phyloP scores from a whole-genome alignment of 2,113 vertebrate species.

The Hemiscyllium ocellatum region DNA sequence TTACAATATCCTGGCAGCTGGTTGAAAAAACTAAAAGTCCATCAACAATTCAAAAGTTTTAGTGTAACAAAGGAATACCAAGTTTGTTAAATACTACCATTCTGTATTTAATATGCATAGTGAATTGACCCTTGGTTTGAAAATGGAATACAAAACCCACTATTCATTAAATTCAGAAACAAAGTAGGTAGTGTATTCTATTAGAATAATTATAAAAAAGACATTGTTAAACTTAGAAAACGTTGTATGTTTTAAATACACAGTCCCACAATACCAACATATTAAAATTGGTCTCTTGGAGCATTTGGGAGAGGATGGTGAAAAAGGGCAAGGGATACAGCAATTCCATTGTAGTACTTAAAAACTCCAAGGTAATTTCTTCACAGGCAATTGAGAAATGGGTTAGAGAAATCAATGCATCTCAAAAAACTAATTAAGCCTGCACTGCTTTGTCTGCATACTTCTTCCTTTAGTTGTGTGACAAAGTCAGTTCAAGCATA shows the following conservation, averaged over 20 bases:
- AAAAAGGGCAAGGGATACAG: not conserved
- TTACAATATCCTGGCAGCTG: not conserved
- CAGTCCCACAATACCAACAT: not conserved
- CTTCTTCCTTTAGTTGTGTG: not conserved
- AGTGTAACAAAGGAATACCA: not conserved
- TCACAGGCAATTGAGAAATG: not conserved
- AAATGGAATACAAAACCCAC: not conserved
- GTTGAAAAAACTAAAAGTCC: not conserved
- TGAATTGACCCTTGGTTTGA: not conserved
- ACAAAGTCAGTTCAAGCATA: not conserved
- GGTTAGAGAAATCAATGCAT: slow-evolving; percentile 18
- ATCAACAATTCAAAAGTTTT: not conserved
- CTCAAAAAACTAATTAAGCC: not conserved
- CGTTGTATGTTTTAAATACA: not conserved
- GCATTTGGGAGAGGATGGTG: not conserved
- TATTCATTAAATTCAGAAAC: not conserved
- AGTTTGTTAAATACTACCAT: not conserved
- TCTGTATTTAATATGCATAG: not conserved
- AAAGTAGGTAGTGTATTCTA: not conserved
- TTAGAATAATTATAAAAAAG: not conserved
- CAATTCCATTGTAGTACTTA: not conserved
- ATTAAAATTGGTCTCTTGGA: not conserved
- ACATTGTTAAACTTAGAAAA: not conserved
- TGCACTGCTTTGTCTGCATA: slow-evolving; percentile 7
- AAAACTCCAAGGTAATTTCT: not conserved